Base-by-base conservation (phyloP, 2,888 invertebrate genomes). In the Arenicola marina region DNA sequence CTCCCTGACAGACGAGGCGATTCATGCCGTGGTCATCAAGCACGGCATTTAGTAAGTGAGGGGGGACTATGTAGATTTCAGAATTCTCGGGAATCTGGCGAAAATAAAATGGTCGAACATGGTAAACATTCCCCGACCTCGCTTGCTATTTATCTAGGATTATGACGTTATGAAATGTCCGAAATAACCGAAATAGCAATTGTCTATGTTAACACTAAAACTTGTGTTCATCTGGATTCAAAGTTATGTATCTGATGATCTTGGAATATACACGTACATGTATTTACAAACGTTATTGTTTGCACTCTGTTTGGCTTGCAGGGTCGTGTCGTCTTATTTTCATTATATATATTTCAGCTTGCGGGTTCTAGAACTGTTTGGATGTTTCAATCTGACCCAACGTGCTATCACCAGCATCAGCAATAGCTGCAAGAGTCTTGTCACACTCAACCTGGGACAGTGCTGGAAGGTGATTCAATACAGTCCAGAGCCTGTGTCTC, bases 341-440 rank as follows among this genome's bases (percentile, higher is more conserved):
- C n/a, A n/a, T n/a, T n/a, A n/a, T n/a, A n/a, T n/a, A n/a, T n/a
- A n/a, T 48, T 67, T 26, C 70, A 77, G 78, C 56, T 71, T 81
- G 53, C 62, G 73, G 26, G 74, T 73, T n/a, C 66, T 82, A 24
- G 81, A 81, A 69, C 67, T 81, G 73, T 80, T 78, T 72, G 80
- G 79, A n/a, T 80, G 81, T 67, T 80, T 80, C 62, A 76, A 78
- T 51, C 68, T 81, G 26, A 76, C 76, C 32, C 73, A 75, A 0
- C 65, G 69, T 28, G 75, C 75, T 29, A 74, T 79, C 34, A 66
- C 71, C 21, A 72, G 65, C 56, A 62, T 82, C 2, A 72, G 73
- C 15, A 73, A 68, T 31, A 65, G 75, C 70, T 81, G 80, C 66
- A 70, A 71, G 26, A 73, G 73, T 29, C 73, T 80, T 4, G 56